Percentiles rank a stretch among this genome's conserved stretches.
Conservation (phyloP, 2,888 invertebrate species). For the Pachycephus smyrnensis region DNA sequence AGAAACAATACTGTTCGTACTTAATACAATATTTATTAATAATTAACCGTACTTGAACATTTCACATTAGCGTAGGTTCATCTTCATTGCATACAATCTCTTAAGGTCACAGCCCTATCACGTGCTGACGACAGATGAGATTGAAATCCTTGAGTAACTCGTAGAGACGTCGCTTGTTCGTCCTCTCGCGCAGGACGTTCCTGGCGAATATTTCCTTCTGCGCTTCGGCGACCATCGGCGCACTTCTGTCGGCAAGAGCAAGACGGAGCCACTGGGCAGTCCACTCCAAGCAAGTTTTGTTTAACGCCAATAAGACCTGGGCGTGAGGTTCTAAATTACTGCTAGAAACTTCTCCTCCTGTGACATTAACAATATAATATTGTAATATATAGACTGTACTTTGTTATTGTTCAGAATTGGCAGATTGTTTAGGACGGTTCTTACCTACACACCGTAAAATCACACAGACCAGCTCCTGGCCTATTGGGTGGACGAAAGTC, state of each 20-base stretch:
- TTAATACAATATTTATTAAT: constrained; percentile 12
- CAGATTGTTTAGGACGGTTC: constrained; percentile 12
- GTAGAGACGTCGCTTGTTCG: constrained; percentile 41
- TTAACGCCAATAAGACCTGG: constrained; percentile 75
- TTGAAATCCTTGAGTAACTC: constrained; percentile 50
- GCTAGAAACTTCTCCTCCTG: constrained; percentile 74
- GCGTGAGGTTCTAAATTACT: constrained; percentile 73
- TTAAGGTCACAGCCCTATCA: constrained; percentile 29
- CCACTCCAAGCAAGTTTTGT: constrained; percentile 77
- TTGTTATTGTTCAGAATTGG: not conserved
- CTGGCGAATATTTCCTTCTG: constrained; percentile 50
- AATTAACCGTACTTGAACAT: constrained; percentile 11
- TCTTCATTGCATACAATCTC: constrained; percentile 2
- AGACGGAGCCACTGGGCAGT: constrained; percentile 72
- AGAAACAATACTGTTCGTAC: constrained; percentile 8
- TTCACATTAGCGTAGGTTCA: not conserved
- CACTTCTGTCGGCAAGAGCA: constrained; percentile 65
- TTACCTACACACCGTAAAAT: constrained; percentile 72
- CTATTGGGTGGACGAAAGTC: constrained; percentile 71
- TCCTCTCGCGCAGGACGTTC: constrained; percentile 42
- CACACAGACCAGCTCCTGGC: constrained; percentile 73
- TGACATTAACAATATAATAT: not conserved
- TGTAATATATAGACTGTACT: not conserved
- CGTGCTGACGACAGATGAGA: constrained; percentile 41
- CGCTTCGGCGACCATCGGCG: constrained; percentile 34